Evolutionary conservation across 2,888 invertebrate genomes (phyloP).

Genomic region (Sesia bembeciformis): DNA sequence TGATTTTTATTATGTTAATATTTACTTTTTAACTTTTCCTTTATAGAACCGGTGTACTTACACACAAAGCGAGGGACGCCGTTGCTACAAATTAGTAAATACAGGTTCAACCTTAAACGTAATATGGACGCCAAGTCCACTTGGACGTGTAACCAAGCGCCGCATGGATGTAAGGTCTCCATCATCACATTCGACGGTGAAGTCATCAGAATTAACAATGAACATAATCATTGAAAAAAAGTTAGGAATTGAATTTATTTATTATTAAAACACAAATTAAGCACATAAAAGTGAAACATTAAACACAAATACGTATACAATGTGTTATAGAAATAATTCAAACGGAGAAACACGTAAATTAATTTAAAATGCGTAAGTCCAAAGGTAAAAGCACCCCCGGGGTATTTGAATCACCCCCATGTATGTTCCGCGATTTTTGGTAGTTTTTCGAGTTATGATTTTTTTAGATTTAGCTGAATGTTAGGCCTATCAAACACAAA

Average conservation of each 20-base stretch:
- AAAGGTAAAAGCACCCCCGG: no score
- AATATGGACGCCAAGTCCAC: not conserved
- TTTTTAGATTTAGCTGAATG: no score
- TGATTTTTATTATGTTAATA: no score
- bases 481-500: no score
- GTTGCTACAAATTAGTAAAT: not conserved
- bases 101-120: conserved; percentile 2
- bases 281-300: not conserved
- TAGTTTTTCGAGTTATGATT: no score
- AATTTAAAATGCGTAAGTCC: no score
- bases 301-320: not conserved
- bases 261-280: not conserved
- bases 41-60: no score
- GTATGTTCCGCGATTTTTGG: no score
- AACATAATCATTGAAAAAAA: conserved; percentile 5
- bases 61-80: not conserved
- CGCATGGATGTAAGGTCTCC: conserved; percentile 1
- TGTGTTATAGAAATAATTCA: not conserved
- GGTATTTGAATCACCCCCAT: no score
- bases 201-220: conserved; percentile 12
- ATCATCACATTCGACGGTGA: conserved; percentile 12
- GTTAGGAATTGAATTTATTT: not conserved
- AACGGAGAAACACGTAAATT: no score
- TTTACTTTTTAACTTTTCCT: no score
- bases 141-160: not conserved